A percentile compares a stretch with the other conserved stretches of the same genome.
Conservation (phyloP, 1,140 invertebrate genomes). For the Leptinotarsa lineolata region DNA sequence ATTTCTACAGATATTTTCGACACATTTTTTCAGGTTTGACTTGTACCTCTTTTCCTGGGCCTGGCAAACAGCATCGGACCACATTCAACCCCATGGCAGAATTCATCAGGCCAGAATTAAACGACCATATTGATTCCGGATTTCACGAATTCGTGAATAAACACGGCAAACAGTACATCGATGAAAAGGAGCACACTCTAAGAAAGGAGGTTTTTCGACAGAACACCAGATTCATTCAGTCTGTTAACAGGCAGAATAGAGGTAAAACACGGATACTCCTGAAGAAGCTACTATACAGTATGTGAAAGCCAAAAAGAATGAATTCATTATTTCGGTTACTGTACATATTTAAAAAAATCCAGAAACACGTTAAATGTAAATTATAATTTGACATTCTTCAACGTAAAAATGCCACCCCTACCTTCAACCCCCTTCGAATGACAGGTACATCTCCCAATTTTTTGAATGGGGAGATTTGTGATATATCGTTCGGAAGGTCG, state of each 20-base stretch:
- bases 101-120: slow-evolving; percentile 74
- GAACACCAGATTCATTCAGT: slow-evolving; percentile 72
- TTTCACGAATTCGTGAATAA: slow-evolving; percentile 78
- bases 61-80: slow-evolving; percentile 75
- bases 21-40: slow-evolving; percentile 63
- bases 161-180: slow-evolving; percentile 74
- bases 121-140: slow-evolving; percentile 74
- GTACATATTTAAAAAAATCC: too few relatives aligned
- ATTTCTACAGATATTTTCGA: too few relatives aligned
- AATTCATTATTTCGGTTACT: too few relatives aligned
- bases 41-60: slow-evolving; percentile 85
- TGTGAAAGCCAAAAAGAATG: too few relatives aligned
- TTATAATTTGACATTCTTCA: too few relatives aligned
- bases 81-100: slow-evolving; percentile 94
- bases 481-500: too few relatives aligned
- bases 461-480: too few relatives aligned
- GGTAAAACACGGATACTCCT: slow-evolving; percentile 28
- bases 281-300: too few relatives aligned
- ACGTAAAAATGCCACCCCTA: too few relatives aligned
- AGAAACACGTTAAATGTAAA: too few relatives aligned
- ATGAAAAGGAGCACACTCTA: slow-evolving; percentile 67
- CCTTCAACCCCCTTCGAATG: too few relatives aligned
- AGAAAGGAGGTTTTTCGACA: slow-evolving; percentile 85
- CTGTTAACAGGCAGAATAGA: slow-evolving; percentile 48
- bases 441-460: too few relatives aligned